A percentile compares a stretch with the other conserved stretches of the same genome.
These are phyloP conservation scores for Pelecanus crispus DNA, from an alignment of 2,113 vertebrate species.

Conservation along the genomic window DNA sequence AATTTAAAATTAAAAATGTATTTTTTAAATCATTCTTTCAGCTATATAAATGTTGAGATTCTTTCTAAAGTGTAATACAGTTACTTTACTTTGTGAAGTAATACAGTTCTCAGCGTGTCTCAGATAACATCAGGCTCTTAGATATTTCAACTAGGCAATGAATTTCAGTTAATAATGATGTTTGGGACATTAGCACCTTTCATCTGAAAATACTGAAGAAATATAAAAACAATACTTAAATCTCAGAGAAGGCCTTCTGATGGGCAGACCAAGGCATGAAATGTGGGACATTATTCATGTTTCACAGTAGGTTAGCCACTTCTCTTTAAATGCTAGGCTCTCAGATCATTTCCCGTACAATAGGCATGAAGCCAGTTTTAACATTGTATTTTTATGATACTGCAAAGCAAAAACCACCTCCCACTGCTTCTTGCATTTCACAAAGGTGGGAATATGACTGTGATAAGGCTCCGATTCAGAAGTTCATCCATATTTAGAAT, in stretches of 20 bases:
- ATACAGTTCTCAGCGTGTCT: neutral
- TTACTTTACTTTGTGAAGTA: neutral
- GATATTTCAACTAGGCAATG: neutral
- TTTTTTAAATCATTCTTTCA: neutral
- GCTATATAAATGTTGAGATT: neutral
- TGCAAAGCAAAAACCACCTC: conserved; percentile 39
- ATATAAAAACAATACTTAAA: conserved; percentile 14
- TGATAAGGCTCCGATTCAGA: neutral
- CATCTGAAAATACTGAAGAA: neutral
- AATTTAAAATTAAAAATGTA: conserved; percentile 43
- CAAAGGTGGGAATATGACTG: conserved; percentile 38
- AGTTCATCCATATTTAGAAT: conserved; percentile 60
- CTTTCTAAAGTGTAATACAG: neutral
- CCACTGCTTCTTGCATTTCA: conserved; percentile 44
- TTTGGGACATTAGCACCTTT: conserved; percentile 21
- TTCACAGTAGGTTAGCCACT: conserved; percentile 15
- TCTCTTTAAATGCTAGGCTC: neutral
- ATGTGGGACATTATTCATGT: neutral
- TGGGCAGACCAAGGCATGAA: neutral
- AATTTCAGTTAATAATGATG: neutral
- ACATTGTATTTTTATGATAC: neutral
- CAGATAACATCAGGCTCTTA: neutral
- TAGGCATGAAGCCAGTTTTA: neutral
- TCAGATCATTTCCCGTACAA: neutral
- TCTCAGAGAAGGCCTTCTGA: neutral